Percentiles rank a stretch among this genome's conserved stretches.
Evolutionary conservation across 2,888 invertebrate genomes (phyloP).

Genomic region (Cerceris rybyensis): DNA sequence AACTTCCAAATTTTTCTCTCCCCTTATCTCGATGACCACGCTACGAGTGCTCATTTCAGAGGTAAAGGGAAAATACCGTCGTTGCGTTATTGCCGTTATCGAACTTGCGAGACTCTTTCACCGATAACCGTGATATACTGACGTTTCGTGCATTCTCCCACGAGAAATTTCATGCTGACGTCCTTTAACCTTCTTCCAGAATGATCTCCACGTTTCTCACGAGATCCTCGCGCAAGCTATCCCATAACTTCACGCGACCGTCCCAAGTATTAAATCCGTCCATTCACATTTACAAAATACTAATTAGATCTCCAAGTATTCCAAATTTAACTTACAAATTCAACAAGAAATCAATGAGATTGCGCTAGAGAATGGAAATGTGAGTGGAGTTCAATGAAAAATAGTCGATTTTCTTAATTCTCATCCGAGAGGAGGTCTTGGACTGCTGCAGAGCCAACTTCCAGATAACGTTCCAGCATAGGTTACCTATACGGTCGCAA

Average conservation of each 20-base stretch:
- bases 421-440: not conserved
- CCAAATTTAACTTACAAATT: no score
- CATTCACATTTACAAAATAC: no score
- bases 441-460: not conserved
- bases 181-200: no score
- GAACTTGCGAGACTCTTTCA: not conserved
- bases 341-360: no score
- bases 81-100: not conserved
- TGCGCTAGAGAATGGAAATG: not conserved
- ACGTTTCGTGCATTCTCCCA: not conserved
- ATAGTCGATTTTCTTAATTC: conserved; percentile 1
- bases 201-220: no score
- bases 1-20: no score
- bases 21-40: conserved; percentile 37
- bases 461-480: conserved; percentile 23
- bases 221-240: no score
- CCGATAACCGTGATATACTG: not conserved
- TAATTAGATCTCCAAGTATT: no score
- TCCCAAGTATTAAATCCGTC: no score
- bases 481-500: conserved; percentile 20
- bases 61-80: not conserved
- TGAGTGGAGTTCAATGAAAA: not conserved
- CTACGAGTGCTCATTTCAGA: not conserved
- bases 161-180: not conserved
- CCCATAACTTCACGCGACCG: no score